These are phyloP conservation scores for Microhierax caerulescens DNA, from an alignment of 2,797 vertebrate species.

Conservation along the genomic window DNA sequence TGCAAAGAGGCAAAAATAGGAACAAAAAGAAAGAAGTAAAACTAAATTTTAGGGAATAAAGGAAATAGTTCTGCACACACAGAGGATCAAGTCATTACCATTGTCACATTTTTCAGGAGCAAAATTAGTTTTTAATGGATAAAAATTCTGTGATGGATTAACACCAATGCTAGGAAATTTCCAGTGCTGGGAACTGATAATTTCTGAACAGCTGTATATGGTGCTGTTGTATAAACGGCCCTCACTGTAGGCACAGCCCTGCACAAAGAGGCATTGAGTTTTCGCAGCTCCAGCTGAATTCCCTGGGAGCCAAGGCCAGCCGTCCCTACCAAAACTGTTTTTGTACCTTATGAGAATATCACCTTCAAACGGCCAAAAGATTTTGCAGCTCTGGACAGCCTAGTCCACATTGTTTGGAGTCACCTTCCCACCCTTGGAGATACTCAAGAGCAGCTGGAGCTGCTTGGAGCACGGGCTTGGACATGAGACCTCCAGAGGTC, in stretches of 20 bases:
- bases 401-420: neutral
- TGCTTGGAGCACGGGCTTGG: neutral
- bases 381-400: neutral
- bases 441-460: neutral
- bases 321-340: neutral
- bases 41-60: neutral
- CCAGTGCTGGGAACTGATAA: neutral
- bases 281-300: neutral
- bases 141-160: constrained; percentile 39
- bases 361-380: neutral
- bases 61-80: neutral
- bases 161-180: neutral
- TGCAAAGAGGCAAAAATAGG: constrained; percentile 19
- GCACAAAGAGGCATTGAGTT: neutral
- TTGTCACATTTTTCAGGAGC: neutral
- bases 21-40: neutral
- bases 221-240: neutral
- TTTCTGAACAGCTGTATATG: neutral
- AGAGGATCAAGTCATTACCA: neutral
- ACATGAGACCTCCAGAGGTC: neutral
- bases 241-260: neutral
- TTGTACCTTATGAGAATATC: neutral
- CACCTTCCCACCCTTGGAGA: neutral
- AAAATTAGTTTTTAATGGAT: constrained; percentile 12
- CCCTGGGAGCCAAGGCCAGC: neutral